phyloP scores from a whole-genome alignment of 2,113 vertebrate species.

The Dendropsophus ebraccatus region DNA sequence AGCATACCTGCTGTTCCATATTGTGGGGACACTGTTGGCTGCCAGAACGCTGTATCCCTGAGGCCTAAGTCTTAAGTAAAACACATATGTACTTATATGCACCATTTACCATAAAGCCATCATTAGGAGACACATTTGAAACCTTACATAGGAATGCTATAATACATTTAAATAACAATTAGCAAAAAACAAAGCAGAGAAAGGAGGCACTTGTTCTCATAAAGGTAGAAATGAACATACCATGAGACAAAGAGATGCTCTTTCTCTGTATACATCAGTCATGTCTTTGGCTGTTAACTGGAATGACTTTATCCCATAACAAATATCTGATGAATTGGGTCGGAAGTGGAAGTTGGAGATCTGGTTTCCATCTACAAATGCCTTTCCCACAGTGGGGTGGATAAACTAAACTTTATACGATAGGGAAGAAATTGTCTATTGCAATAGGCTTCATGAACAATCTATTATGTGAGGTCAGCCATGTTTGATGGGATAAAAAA shows the following conservation, averaged over 20 bases:
- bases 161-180: too few species aligned
- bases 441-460: neutral
- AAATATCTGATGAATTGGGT: constrained; percentile 11
- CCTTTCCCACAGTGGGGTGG: neutral
- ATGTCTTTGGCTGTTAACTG: neutral
- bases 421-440: constrained; percentile 39
- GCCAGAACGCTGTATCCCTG: neutral
- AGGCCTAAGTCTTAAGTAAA: neutral
- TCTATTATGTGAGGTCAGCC: constrained; percentile 9
- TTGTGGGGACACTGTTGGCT: neutral
- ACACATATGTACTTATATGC: neutral
- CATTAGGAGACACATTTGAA: neutral
- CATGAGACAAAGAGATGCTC: neutral
- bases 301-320: neutral
- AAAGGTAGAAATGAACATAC: neutral
- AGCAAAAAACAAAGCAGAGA: neutral
- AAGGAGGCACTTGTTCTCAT: constrained; percentile 9
- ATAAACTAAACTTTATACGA: constrained; percentile 63
- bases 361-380: constrained; percentile 29
- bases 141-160: neutral
- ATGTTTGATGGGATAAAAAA: constrained; percentile 1
- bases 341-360: constrained; percentile 8
- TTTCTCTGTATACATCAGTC: neutral
- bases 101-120: neutral
- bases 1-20: neutral